phyloP scores from a whole-genome alignment of 2,888 invertebrate species.

The Ennomos quercinarius region DNA sequence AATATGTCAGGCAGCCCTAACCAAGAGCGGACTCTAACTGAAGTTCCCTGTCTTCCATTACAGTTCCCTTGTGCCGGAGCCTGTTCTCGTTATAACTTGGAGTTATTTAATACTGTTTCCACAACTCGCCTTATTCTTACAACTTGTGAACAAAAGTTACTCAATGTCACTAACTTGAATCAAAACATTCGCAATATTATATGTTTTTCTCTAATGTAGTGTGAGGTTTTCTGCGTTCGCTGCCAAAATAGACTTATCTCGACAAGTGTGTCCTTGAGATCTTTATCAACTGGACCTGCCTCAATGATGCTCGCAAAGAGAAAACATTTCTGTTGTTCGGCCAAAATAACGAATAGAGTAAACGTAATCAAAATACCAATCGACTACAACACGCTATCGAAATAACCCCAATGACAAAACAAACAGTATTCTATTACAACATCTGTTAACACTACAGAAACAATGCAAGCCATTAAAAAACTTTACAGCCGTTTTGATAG shows the following conservation, averaged over 20 bases:
- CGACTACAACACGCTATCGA: slow-evolving; percentile 2
- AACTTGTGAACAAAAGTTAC: slow-evolving; percentile 15
- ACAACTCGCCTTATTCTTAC: slow-evolving; percentile 16
- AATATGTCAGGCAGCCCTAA: slow-evolving; percentile 14
- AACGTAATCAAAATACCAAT: too few species aligned
- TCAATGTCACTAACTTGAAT: not conserved
- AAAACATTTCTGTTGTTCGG: slow-evolving; percentile 11
- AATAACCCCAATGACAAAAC: slow-evolving; percentile 30
- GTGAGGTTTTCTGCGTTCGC: not conserved
- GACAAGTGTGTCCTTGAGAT: slow-evolving; percentile 12
- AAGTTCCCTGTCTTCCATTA: slow-evolving; percentile 22
- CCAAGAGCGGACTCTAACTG: slow-evolving; percentile 15
- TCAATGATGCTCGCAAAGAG: slow-evolving; percentile 10
- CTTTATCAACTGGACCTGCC: slow-evolving; percentile 22
- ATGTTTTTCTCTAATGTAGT: too few species aligned
- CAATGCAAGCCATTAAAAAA: slow-evolving; percentile 36
- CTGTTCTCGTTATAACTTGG: slow-evolving; percentile 26
- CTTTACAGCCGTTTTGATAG: slow-evolving; percentile 33
- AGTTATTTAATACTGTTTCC: slow-evolving; percentile 28
- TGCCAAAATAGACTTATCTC: slow-evolving; percentile 5
- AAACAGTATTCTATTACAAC: slow-evolving; percentile 34
- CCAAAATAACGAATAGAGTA: slow-evolving; percentile 5
- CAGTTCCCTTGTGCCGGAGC: slow-evolving; percentile 19
- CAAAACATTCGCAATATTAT: too few species aligned
- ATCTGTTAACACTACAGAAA: slow-evolving; percentile 35